Percentiles rank a stretch among this genome's conserved stretches.
These are phyloP conservation scores for Cephus spinipes DNA, from an alignment of 2,888 invertebrate genomes.

Conservation along the genomic window DNA sequence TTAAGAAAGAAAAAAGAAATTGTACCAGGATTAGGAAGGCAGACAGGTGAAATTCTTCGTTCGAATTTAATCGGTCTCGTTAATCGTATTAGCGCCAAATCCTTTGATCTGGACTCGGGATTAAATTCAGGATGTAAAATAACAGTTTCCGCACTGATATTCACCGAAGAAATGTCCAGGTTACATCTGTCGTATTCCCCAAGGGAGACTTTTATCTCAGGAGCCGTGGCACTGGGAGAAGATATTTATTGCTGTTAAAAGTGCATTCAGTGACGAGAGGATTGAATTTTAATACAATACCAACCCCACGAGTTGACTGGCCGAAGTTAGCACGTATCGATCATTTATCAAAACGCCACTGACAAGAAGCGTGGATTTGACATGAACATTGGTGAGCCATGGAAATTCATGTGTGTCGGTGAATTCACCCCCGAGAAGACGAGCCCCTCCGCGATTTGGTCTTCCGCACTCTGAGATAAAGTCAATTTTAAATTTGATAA, in stretches of 20 bases:
- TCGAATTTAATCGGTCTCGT: conserved; percentile 69
- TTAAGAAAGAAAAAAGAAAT: not conserved
- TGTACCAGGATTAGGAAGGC: conserved; percentile 68
- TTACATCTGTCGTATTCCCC: conserved; percentile 71
- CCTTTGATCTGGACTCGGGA: conserved; percentile 68
- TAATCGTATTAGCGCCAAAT: conserved; percentile 72
- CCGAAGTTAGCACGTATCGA: conserved; percentile 71
- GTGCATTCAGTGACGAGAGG: not conserved
- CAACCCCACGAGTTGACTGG: conserved; percentile 69
- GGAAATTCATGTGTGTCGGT: conserved; percentile 70
- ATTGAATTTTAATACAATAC: conserved; percentile 11
- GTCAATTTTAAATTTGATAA: not conserved
- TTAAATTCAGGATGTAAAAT: conserved; percentile 71
- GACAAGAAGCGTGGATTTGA: conserved; percentile 58
- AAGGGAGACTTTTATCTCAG: conserved; percentile 69
- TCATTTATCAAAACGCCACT: conserved; percentile 72
- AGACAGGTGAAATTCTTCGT: conserved; percentile 71
- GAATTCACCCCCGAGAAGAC: conserved; percentile 68
- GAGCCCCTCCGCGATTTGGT: conserved; percentile 64
- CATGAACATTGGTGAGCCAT: conserved; percentile 69
- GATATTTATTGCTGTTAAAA: not conserved
- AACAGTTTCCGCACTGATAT: conserved; percentile 69
- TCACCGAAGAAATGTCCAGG: conserved; percentile 67
- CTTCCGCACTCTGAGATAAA: conserved; percentile 66
- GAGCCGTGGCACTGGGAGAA: conserved; percentile 45